These are phyloP conservation scores for Hexactinellida sp. DNA, from an alignment of 37 sponge, comb jelly and placozoan genomes.

Conservation along the genomic window DNA sequence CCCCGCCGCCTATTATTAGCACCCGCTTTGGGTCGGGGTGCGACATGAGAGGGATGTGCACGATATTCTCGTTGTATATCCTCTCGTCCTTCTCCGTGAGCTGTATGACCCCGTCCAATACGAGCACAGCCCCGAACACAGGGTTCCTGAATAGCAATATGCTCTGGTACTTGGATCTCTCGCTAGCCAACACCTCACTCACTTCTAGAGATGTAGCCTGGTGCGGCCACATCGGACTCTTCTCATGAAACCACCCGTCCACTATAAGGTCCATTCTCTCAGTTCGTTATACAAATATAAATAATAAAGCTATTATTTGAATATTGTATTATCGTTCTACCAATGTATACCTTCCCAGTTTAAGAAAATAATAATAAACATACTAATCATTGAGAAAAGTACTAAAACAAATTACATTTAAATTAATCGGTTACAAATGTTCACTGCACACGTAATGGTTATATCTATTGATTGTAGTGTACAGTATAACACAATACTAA, in stretches of 20 bases:
- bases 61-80: slow-evolving; percentile 73
- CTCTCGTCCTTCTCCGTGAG: slow-evolving; percentile 72
- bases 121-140: slow-evolving; percentile 53
- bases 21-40: slow-evolving; percentile 67
- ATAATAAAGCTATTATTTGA: too few relatives aligned
- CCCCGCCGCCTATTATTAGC: slow-evolving; percentile 85
- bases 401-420: too few relatives aligned
- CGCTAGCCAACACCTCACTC: slow-evolving; percentile 28
- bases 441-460: too few relatives aligned
- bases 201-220: slow-evolving; percentile 16
- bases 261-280: not conserved
- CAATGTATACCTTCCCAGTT: too few relatives aligned
- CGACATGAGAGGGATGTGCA: slow-evolving; percentile 59
- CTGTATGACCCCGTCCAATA: slow-evolving; percentile 78
- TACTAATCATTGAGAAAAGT: too few relatives aligned
- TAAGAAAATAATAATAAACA: too few relatives aligned
- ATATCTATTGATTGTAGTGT: too few relatives aligned
- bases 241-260: slow-evolving; percentile 7
- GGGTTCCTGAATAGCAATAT: slow-evolving; percentile 29
- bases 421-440: too few relatives aligned
- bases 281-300: too few relatives aligned
- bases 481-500: too few relatives aligned
- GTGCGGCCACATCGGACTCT: not conserved
- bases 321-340: too few relatives aligned
- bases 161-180: slow-evolving; percentile 32